Conservation (phyloP, 2,797 vertebrate genomes). For the Ataeniobius toweri region DNA sequence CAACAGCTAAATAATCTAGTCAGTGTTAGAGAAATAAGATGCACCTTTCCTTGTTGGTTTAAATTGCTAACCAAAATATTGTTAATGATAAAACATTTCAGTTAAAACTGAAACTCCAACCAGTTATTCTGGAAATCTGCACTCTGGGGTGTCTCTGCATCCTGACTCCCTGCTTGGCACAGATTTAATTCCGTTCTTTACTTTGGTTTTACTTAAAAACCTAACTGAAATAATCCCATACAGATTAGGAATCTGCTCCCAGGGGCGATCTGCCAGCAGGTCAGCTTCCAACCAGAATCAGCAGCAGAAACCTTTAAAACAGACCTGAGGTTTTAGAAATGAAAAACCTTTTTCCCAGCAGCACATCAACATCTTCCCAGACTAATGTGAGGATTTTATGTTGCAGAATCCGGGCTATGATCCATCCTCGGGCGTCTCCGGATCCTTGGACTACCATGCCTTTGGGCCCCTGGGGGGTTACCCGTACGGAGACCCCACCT, state of each 20-base stretch:
- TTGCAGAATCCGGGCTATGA: slow-evolving; percentile 88
- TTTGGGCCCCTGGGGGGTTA: slow-evolving; percentile 89
- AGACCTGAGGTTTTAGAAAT: not conserved
- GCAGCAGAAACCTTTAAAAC: not conserved
- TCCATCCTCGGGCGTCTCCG: slow-evolving; percentile 84
- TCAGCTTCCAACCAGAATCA: not conserved
- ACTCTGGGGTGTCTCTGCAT: not conserved
- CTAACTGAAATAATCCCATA: slow-evolving; percentile 1
- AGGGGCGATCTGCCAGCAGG: slow-evolving; percentile 19
- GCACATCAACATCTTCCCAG: not conserved
- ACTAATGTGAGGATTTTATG: not conserved
- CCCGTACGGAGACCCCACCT: slow-evolving; percentile 89
- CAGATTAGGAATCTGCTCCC: slow-evolving; percentile 5
- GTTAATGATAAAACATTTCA: not conserved
- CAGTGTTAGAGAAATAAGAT: too few species aligned
- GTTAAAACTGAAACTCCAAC: not conserved
- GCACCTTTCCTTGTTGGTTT: not conserved
- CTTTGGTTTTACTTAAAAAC: slow-evolving; percentile 14
- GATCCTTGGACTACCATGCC: slow-evolving; percentile 89
- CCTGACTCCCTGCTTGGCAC: not conserved
- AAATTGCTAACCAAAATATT: not conserved
- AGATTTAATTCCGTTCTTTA: slow-evolving; percentile 4
- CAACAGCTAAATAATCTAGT: not conserved
- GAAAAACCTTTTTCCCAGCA: too few species aligned
- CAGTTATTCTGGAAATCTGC: not conserved